phyloP scores from a whole-genome alignment of 2,888 invertebrate species.

The Achlya flavicornis region DNA sequence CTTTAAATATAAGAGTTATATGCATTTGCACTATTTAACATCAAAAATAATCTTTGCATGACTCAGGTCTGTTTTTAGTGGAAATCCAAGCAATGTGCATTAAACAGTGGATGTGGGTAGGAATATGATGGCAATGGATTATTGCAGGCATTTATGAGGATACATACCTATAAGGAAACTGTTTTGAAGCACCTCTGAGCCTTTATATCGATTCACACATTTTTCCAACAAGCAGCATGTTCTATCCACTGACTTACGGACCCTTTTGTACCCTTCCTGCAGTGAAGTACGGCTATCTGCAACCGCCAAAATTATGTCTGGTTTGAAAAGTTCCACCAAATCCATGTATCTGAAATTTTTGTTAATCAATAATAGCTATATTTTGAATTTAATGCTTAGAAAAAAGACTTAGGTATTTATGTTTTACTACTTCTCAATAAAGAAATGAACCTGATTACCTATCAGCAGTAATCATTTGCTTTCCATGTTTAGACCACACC shows the following conservation, averaged over 20 bases:
- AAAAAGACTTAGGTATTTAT: no score
- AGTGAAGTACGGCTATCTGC: constrained; percentile 90
- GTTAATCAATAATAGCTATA: background rate
- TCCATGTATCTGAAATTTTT: constrained; percentile 87
- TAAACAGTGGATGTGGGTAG: background rate
- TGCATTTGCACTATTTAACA: no score
- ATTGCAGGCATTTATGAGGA: constrained; percentile 13
- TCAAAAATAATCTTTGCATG: no score
- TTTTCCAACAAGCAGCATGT: constrained; percentile 87
- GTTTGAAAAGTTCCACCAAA: constrained; percentile 89
- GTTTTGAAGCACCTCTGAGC: constrained; percentile 74
- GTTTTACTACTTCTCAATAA: no score
- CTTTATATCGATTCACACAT: constrained; percentile 86
- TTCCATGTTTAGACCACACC: constrained; percentile 91
- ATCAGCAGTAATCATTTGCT: constrained; percentile 85
- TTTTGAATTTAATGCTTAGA: no score
- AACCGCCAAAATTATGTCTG: constrained; percentile 92
- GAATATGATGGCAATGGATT: background rate
- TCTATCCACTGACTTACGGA: constrained; percentile 88
- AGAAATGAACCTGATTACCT: constrained; percentile 58
- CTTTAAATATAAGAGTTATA: no score
- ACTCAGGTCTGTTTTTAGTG: no score
- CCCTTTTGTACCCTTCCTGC: constrained; percentile 87
- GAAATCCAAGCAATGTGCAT: no score
- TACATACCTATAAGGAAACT: constrained; percentile 76